A percentile compares a stretch with the other conserved stretches of the same genome.
Evolutionary conservation across 2,113 vertebrate genomes (phyloP).

Genomic region (Rhinogobius similis): DNA sequence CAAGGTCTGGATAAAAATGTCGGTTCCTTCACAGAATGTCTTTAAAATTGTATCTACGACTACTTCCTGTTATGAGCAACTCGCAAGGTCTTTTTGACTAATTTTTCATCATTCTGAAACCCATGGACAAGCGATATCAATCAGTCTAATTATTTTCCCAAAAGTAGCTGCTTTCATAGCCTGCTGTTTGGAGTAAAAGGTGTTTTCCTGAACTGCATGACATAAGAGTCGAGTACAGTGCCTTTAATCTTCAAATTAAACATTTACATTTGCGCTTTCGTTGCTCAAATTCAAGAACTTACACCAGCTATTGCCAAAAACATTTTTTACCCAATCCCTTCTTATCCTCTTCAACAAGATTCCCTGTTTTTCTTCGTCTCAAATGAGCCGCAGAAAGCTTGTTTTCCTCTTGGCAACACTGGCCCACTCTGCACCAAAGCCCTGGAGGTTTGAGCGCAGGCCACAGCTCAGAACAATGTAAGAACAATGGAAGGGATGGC

Average conservation of each 20-base stretch:
- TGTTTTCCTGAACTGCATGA: not conserved
- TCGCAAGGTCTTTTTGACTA: too few relatives aligned
- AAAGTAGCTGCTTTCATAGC: not conserved
- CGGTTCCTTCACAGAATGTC: too few relatives aligned
- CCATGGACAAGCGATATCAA: too few relatives aligned
- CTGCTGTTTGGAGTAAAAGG: not conserved
- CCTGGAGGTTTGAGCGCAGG: conserved; percentile 28
- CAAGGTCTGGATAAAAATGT: too few relatives aligned
- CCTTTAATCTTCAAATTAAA: not conserved
- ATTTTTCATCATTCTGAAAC: too few relatives aligned
- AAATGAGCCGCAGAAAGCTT: not conserved
- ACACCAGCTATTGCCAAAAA: not conserved
- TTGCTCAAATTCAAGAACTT: not conserved
- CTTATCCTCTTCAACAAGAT: conserved; percentile 1
- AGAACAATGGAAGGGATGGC: not conserved
- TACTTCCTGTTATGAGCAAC: too few relatives aligned
- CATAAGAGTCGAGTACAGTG: not conserved
- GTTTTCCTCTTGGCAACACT: not conserved
- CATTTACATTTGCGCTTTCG: not conserved
- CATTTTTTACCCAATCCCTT: conserved; percentile 15
- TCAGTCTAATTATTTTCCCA: too few relatives aligned
- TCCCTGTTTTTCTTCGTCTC: conserved; percentile 5
- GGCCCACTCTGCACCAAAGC: conserved; percentile 20
- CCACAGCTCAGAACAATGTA: conserved; percentile 8
- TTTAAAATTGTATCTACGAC: too few relatives aligned